Evolutionary conservation across 1,140 invertebrate genomes (phyloP), one percentile per base, ranked within the genome.

Genomic region (Eufriesea mexicana): DNA sequence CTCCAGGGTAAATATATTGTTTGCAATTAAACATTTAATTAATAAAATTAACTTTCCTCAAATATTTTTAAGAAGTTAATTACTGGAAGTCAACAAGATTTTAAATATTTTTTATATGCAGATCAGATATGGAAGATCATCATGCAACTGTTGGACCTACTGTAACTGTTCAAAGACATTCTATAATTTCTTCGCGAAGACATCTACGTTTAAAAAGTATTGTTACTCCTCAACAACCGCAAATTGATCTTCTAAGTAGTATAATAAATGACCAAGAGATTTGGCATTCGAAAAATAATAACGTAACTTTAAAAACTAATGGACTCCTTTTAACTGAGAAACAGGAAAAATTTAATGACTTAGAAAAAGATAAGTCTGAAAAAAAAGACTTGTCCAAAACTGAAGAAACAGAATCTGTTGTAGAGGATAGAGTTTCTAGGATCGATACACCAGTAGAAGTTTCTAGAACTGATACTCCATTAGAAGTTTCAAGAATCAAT

Each of bases 191-290:
- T 7, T 84, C 88, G 9, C 87, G 93, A 62, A 90, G 93, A 62
- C 92, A 89, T 2, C 86, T 92, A 66, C 90, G 90, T n/a, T 55
- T 92, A 93, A 96, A 93, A 93, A 94, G 88, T 71, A 95, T 82
- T 82, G 91, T 35, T 71, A 94, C 51, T 91, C 95, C 59, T 90
- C 84, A 55, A 28, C 71, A 77, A 51, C 35, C 84, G 2, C 62
- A 75, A 68, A 12, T 18, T 18, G 96, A 97, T 92, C 87, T 98
- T 1, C 91, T 98, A 2, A 96, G 96, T 16, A 96, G 94, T 83
- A 98, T 98, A 81, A 94, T 98, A 86, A 95, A 96, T 72, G 95
- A 95, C 82, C 97, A 98, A 93, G 95, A 96, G 79, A 93, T 96
- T n/a, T 96, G 97, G 90, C 96, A 97, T 89, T 96, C 96, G 2